phyloP scores from a whole-genome alignment of 1,140 invertebrate species.

The Euura saliciscinereae region DNA sequence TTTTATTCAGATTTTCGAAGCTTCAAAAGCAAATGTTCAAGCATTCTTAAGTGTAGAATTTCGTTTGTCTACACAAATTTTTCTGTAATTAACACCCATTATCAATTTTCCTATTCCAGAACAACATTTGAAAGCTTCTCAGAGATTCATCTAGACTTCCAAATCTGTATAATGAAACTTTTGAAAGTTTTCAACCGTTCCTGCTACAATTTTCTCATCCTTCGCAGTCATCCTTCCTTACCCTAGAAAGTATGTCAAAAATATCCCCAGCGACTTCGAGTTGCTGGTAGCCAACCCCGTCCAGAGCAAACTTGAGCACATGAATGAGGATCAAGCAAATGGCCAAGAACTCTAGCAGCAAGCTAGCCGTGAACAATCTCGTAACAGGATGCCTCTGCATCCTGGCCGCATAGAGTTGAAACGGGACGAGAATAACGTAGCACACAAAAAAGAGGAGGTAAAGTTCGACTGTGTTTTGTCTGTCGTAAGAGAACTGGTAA shows the following conservation, averaged over 20 bases:
- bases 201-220: slow-evolving; percentile 20
- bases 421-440: slow-evolving; percentile 84
- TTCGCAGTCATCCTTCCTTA: slow-evolving; percentile 53
- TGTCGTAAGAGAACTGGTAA: slow-evolving; percentile 96
- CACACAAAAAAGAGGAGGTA: slow-evolving; percentile 89
- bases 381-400: slow-evolving; percentile 90
- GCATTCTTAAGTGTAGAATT: too few species aligned
- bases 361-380: slow-evolving; percentile 86
- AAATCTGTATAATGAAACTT: neutral
- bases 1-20: too few species aligned
- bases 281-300: slow-evolving; percentile 84
- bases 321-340: slow-evolving; percentile 88
- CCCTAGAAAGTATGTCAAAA: slow-evolving; percentile 87
- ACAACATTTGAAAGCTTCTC: neutral
- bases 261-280: slow-evolving; percentile 88
- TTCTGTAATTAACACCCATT: neutral
- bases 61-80: neutral
- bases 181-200: neutral
- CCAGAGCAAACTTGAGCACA: slow-evolving; percentile 85
- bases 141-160: neutral
- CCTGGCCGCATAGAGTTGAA: slow-evolving; percentile 89
- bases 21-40: too few species aligned
- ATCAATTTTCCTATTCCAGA: too few species aligned
- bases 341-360: slow-evolving; percentile 84
- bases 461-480: slow-evolving; percentile 91